These are phyloP conservation scores for Coryphaenoides rupestris DNA, from an alignment of 2,113 vertebrate species.

Conservation along the genomic window DNA sequence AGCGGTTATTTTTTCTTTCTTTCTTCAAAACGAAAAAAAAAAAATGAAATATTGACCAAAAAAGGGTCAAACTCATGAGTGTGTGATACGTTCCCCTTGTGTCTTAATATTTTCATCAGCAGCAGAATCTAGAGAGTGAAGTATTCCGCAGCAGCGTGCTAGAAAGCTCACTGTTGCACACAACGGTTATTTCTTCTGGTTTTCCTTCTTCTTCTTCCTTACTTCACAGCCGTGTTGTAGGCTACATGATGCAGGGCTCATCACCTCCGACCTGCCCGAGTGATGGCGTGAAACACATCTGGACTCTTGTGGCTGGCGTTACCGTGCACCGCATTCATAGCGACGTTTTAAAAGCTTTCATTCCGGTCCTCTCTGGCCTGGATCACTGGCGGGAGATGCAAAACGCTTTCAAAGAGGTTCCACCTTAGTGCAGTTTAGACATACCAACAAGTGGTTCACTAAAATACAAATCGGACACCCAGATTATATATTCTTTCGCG, in stretches of 20 bases:
- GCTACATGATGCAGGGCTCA: no score
- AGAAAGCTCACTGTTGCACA: not conserved
- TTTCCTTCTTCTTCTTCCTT: constrained; percentile 36
- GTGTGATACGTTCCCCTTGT: constrained; percentile 38
- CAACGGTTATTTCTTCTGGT: constrained; percentile 24
- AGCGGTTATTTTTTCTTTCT: no score
- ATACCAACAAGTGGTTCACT: not conserved
- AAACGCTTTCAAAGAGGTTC: constrained; percentile 52
- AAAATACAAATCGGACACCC: constrained; percentile 37
- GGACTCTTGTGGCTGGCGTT: constrained; percentile 3
- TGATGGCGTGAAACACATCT: not conserved
- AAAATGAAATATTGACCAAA: constrained; percentile 2
- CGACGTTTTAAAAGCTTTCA: constrained; percentile 10
- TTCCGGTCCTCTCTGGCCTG: constrained; percentile 7
- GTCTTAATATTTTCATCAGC: constrained; percentile 50
- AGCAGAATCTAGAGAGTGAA: constrained; percentile 43
- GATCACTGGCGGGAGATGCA: constrained; percentile 1
- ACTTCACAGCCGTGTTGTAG: constrained; percentile 15
- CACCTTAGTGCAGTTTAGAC: constrained; percentile 12
- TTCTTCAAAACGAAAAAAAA: no score
- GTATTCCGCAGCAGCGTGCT: not conserved
- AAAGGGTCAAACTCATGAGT: constrained; percentile 32
- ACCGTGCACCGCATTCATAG: not conserved
- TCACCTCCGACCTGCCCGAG: not conserved
- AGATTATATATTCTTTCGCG: constrained; percentile 39